Evolutionary conservation across 2,113 vertebrate genomes (phyloP).

Genomic region (Strix uralensis): DNA sequence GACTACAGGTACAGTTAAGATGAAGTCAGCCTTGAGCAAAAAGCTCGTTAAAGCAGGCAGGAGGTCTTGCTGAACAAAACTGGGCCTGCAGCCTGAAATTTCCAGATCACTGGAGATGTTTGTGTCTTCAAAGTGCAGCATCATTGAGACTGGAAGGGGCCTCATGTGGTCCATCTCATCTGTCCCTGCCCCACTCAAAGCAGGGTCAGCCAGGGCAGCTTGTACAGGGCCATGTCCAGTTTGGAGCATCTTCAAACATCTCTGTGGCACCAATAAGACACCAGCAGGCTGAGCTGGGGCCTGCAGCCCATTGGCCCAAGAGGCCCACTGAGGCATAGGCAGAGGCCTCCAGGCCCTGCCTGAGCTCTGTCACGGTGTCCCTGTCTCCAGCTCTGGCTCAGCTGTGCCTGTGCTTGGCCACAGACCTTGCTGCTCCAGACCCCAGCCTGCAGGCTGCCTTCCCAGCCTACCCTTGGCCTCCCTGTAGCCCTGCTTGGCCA

Average conservation of each 20-base stretch:
- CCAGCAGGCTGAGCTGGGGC: background rate
- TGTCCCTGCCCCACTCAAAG: background rate
- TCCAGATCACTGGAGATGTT: fast-evolving
- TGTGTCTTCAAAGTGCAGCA: background rate
- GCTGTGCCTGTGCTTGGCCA: background rate
- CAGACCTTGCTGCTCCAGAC: background rate
- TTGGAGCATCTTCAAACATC: background rate
- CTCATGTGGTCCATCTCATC: background rate
- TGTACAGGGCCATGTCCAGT: fast-evolving
- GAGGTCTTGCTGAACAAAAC: background rate
- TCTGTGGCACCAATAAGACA: background rate
- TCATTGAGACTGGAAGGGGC: background rate
- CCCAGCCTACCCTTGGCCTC: background rate
- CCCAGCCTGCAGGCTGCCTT: background rate
- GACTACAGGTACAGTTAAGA: no score
- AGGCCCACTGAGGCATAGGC: background rate
- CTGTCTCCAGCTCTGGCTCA: background rate
- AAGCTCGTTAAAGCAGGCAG: background rate
- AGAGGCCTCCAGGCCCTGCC: background rate
- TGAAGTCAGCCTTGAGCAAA: background rate
- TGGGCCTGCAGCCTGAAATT: fast-evolving
- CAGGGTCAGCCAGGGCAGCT: background rate
- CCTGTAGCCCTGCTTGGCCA: background rate
- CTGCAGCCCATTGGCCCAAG: background rate
- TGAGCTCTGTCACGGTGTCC: background rate